Percentiles rank a stretch among this genome's conserved stretches.
Evolutionary conservation across 2,113 vertebrate genomes (phyloP).

Genomic region (Colius striatus): DNA sequence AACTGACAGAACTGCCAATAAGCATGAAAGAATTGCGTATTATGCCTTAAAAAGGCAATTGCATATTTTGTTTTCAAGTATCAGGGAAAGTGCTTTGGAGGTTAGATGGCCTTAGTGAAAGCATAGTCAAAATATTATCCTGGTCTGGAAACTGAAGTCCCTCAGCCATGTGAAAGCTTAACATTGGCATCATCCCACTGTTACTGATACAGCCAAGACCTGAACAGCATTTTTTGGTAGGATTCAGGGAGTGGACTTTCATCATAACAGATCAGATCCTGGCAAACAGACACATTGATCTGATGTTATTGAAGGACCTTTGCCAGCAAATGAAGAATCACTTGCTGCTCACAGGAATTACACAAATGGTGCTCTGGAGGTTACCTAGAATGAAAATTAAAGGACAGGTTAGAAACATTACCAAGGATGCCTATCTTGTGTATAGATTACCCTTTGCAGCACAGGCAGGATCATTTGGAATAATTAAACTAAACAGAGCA

Average conservation of each 20-base stretch:
- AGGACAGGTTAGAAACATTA: background rate
- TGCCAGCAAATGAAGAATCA: background rate
- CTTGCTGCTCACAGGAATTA: background rate
- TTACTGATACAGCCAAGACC: background rate
- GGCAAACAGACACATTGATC: background rate
- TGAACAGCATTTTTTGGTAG: background rate
- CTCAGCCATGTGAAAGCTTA: background rate
- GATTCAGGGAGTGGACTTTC: background rate
- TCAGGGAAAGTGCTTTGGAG: background rate
- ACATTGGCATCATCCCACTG: background rate
- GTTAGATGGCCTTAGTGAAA: background rate
- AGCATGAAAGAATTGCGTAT: background rate
- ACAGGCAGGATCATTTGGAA: background rate
- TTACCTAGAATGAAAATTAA: background rate
- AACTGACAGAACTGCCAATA: slow-evolving; percentile 1
- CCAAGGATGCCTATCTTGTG: background rate
- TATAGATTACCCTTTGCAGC: background rate
- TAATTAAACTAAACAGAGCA: background rate
- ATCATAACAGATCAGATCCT: background rate
- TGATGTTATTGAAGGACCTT: background rate
- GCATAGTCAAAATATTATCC: background rate
- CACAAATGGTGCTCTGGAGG: background rate
- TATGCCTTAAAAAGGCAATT: background rate
- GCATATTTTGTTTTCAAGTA: background rate
- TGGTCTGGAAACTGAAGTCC: background rate